phyloP scores from a whole-genome alignment of 2,888 invertebrate genomes.

The Phengaris arion region DNA sequence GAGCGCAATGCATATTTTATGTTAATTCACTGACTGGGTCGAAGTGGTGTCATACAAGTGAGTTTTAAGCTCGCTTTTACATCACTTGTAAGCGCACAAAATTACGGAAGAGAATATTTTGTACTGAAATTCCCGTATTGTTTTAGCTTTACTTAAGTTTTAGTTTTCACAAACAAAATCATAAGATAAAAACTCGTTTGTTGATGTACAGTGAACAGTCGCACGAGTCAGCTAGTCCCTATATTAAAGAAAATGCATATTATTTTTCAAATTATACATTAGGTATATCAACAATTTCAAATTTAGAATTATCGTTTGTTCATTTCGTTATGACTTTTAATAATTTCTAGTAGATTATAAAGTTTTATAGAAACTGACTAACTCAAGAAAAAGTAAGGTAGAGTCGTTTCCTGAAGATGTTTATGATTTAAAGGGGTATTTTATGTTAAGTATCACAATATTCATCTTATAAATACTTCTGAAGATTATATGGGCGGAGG shows the following conservation, averaged over 20 bases:
- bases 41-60: constrained; percentile 19
- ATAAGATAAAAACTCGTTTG: background rate
- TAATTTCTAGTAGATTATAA: background rate
- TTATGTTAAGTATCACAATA: background rate
- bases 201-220: background rate
- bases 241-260: background rate
- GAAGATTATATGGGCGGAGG: constrained; percentile 1
- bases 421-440: background rate
- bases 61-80: background rate
- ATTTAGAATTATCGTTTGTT: no score
- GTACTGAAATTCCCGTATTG: constrained; percentile 5
- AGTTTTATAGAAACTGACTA: background rate
- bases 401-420: background rate
- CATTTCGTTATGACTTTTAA: background rate
- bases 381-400: background rate
- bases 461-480: background rate
- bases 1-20: constrained; percentile 17
- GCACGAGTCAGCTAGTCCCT: background rate
- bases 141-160: background rate
- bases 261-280: no score
- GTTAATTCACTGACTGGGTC: constrained; percentile 6
- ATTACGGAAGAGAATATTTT: background rate
- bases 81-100: constrained; percentile 8
- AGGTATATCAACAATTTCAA: no score
- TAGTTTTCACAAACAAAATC: background rate